Evolutionary conservation across 2,113 vertebrate genomes (phyloP).

Genomic region (Pachyramphus minor): DNA sequence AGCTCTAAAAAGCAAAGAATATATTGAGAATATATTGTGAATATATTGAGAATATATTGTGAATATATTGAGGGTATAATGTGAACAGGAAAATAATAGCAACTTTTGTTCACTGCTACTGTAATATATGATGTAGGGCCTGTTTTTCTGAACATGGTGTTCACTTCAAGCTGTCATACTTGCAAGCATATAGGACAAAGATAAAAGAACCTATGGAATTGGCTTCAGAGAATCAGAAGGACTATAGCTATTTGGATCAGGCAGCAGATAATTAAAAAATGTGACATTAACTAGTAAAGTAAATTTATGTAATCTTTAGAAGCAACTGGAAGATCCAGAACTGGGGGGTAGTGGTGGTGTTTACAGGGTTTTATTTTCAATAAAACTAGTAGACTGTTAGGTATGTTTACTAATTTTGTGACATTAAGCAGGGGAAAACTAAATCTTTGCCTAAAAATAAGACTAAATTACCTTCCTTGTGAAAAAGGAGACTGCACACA

Average conservation of each 20-base stretch:
- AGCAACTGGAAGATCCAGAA: not conserved
- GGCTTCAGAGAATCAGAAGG: not conserved
- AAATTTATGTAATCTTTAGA: not conserved
- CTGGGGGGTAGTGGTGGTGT: accelerated
- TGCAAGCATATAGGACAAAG: not conserved
- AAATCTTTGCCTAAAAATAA: not conserved
- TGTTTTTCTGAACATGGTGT: not conserved
- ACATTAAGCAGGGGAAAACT: not conserved
- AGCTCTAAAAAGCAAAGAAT: not conserved
- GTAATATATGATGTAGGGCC: not conserved
- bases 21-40: not conserved
- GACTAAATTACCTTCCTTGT: not conserved
- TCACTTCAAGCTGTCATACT: not conserved
- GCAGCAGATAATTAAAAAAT: not conserved
- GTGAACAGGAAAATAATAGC: not conserved
- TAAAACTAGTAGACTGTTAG: not conserved
- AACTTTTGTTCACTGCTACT: not conserved
- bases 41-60: not conserved
- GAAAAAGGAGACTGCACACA: not conserved
- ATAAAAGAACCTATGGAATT: not conserved
- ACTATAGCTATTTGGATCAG: not conserved
- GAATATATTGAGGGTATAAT: not conserved
- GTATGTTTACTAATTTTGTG: not conserved
- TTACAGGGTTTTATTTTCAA: not conserved
- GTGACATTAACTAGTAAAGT: not conserved